Evolutionary conservation across 2,113 vertebrate species (phyloP), one percentile per base, ranked within the genome.

Genomic region (Brachirus orientalis): DNA sequence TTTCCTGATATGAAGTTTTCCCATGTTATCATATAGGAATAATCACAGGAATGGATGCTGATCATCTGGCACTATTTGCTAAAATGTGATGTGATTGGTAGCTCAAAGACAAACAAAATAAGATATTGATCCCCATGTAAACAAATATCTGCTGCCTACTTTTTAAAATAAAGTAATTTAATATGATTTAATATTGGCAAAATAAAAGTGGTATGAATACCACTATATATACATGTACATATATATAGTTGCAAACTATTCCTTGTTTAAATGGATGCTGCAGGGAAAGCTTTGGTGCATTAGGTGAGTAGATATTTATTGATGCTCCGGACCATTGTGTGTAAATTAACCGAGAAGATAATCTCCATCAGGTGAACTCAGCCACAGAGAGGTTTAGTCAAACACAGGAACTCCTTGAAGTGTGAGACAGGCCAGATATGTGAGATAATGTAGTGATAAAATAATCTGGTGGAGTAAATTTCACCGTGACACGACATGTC

Each of bases 341-440:
- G 90, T 80, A 88, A 91, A 91, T 89, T 74, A 86, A 73, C 75
- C 10, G 54, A 67, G 62, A 67, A 88, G 88, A 82, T 89, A 85
- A 89, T 90, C 85, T 86, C 67, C 75, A 83, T 83, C 87, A 80
- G 84, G 71, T 84, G 76, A 86, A 86, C 77, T 82, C 71, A 63
- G 63, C 78, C 77, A 58, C 60, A 33, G 73, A 53, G 62, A 72
- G 76, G 65, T 82, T 70, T 63, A 70, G 65, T 75, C 84, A 89
- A 89, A 87, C 88, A 91, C 73, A 66, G 68, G 40, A 64, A 38
- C 79, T 77, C 87, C 80, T 87, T 86, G 77, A 89, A 78, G 86
- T 78, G 68, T 36, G 72, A 85, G 80, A 82, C 81, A 80, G 68
- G 61, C 11, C 72, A 67, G 69, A 80, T 72, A 77, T 75, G 64